A percentile compares a stretch with the other conserved stretches of the same genome.
Evolutionary conservation across 2,797 vertebrate genomes (phyloP).

Genomic region (Hyperoplus lanceolatus): DNA sequence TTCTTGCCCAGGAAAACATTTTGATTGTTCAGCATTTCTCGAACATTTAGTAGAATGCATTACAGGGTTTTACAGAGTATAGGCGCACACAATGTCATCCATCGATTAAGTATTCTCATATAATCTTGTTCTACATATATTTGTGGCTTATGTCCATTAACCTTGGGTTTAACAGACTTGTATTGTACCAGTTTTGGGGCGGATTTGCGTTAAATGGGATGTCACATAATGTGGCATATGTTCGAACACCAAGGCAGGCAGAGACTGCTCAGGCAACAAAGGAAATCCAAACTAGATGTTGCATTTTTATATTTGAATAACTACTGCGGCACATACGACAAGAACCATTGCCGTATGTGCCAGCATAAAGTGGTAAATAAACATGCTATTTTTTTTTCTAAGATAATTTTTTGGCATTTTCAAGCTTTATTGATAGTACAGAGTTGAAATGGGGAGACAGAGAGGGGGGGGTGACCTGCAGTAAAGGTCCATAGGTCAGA

Average conservation of each 20-base stretch:
- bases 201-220: not conserved
- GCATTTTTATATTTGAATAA: not conserved
- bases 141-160: not conserved
- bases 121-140: not conserved
- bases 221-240: not conserved
- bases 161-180: not conserved
- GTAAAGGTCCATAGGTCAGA: no score
- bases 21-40: constrained; percentile 27
- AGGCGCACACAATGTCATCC: constrained; percentile 8
- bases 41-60: constrained; percentile 24
- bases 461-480: no score
- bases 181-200: not conserved
- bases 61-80: not conserved
- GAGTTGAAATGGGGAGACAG: no score
- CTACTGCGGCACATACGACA: not conserved
- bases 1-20: constrained; percentile 10
- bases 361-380: not conserved
- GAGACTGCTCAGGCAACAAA: not conserved
- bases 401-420: no score
- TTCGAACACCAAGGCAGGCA: not conserved
- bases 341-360: not conserved
- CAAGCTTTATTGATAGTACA: no score
- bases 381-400: no score
- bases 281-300: not conserved
- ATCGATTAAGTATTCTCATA: not conserved